phyloP scores from a whole-genome alignment of 2,888 invertebrate species.

The Callyntrura sp. region DNA sequence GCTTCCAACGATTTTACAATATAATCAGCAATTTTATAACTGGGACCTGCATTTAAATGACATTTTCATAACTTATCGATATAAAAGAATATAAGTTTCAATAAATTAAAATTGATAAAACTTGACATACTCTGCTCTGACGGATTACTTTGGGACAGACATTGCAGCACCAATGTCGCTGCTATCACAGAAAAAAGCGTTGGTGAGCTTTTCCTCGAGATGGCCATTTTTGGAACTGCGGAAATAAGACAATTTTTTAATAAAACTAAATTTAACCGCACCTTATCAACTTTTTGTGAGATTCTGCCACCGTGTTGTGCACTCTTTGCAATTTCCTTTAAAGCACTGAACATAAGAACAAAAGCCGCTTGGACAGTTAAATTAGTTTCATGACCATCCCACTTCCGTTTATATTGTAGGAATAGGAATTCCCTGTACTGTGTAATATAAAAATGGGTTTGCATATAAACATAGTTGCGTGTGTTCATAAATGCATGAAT shows the following conservation, averaged over 20 bases:
- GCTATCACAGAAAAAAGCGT: slow-evolving; percentile 2
- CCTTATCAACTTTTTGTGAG: too few relatives aligned
- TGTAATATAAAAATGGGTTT: neutral
- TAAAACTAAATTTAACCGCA: neutral
- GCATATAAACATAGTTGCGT: neutral
- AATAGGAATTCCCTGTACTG: neutral
- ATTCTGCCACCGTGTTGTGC: too few relatives aligned
- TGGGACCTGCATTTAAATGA: slow-evolving; percentile 41
- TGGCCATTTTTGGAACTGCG: slow-evolving; percentile 8
- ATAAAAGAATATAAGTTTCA: neutral
- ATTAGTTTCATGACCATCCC: neutral
- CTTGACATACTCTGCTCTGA: slow-evolving; percentile 4
- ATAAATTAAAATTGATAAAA: neutral
- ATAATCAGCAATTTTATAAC: slow-evolving; percentile 69
- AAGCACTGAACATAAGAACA: neutral
- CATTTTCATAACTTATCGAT: neutral
- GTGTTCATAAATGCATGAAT: neutral
- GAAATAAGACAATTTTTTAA: neutral
- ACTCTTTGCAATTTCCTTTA: neutral
- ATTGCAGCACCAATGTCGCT: slow-evolving; percentile 44
- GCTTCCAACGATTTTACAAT: slow-evolving; percentile 75
- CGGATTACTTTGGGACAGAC: slow-evolving; percentile 11
- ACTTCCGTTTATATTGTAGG: slow-evolving; percentile 1
- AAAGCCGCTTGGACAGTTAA: neutral
- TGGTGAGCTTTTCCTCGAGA: neutral